Percentiles rank a stretch among this genome's conserved stretches.
phyloP scores from a whole-genome alignment of 2,888 invertebrate species.

The Pseudococcus viburni region DNA sequence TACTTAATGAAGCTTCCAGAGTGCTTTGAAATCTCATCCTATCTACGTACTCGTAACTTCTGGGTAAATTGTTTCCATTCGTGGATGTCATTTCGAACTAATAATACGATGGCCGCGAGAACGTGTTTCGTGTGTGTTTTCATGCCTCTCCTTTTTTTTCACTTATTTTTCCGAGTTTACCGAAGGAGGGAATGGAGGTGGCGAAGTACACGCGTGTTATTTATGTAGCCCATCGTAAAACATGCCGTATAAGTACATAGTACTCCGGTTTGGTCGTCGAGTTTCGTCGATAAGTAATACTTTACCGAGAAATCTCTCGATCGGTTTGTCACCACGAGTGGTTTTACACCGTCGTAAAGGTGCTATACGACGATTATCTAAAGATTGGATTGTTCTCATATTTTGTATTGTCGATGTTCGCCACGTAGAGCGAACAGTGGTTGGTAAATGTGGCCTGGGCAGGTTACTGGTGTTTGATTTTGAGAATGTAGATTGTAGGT shows the following conservation, averaged over 20 bases:
- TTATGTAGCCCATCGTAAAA: constrained; percentile 29
- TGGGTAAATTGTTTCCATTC: constrained; percentile 23
- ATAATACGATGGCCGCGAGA: neutral
- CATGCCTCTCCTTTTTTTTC: neutral
- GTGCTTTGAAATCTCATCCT: constrained; percentile 2
- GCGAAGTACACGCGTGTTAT: constrained; percentile 11
- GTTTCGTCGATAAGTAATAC: constrained; percentile 35
- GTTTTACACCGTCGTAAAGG: constrained; percentile 14
- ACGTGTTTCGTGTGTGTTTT: constrained; percentile 5
- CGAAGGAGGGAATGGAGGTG: neutral
- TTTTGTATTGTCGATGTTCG: constrained; percentile 7
- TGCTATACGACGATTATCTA: constrained; percentile 20
- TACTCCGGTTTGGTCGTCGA: neutral
- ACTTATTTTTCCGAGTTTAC: neutral
- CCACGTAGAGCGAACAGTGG: neutral
- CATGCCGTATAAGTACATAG: constrained; percentile 38
- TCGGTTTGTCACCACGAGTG: constrained; percentile 35
- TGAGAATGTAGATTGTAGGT: no score
- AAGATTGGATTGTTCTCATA: constrained; percentile 12
- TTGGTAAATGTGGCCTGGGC: neutral
- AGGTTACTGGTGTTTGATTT: neutral
- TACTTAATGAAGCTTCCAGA: constrained; percentile 30
- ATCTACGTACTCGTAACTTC: neutral
- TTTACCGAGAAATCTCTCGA: constrained; percentile 23
- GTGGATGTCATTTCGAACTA: neutral